Conservation (phyloP, 2,113 vertebrate genomes). For the Halichoeres trimaculatus region DNA sequence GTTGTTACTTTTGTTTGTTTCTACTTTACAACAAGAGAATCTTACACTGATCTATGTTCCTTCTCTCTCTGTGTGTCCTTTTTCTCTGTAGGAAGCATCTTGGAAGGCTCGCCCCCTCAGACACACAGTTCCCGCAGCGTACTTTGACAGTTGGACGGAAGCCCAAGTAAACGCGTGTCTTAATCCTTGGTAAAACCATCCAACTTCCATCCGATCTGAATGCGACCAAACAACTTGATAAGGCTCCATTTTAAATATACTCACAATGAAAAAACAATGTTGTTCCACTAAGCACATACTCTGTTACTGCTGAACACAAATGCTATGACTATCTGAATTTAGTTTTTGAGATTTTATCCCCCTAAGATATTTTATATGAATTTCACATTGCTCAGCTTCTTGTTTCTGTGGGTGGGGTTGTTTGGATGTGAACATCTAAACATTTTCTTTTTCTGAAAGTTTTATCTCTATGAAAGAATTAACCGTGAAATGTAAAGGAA, state of each 20-base stretch:
- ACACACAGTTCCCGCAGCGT: neutral
- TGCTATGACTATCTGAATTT: neutral
- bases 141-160: neutral
- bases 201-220: too few relatives aligned
- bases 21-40: too few relatives aligned
- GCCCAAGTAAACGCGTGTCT: neutral
- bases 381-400: neutral
- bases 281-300: neutral
- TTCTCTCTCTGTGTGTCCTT: neutral
- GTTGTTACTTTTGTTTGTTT: too few relatives aligned
- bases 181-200: neutral
- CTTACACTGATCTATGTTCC: too few relatives aligned
- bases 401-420: neutral
- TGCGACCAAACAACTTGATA: neutral
- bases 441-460: neutral
- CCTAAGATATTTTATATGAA: too few relatives aligned
- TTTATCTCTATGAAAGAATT: neutral
- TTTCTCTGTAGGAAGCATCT: neutral
- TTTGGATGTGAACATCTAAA: neutral
- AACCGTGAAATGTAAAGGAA: neutral
- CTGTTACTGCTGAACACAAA: neutral
- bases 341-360: too few relatives aligned
- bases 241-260: neutral
- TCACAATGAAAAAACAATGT: neutral
- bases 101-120: neutral